Evolutionary conservation across 2,888 invertebrate genomes (phyloP).

Genomic region (Chaetogeoica ovagalla): DNA sequence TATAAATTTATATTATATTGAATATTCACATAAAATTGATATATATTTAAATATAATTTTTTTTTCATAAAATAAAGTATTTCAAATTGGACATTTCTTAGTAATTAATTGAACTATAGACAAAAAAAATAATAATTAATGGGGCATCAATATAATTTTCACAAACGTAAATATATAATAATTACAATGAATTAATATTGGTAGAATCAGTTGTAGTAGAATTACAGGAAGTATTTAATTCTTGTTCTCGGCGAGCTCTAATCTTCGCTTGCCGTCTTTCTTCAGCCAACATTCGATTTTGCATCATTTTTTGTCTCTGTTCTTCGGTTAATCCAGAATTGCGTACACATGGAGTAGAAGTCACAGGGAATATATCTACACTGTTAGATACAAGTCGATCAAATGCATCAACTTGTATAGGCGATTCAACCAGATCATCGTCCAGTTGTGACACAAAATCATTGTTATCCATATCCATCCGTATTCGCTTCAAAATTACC

Average conservation of each 20-base stretch:
- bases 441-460: conserved; percentile 60
- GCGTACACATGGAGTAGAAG: conserved; percentile 16
- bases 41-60: too few relatives aligned
- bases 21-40: too few relatives aligned
- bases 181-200: background rate
- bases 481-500: conserved; percentile 64
- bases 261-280: conserved; percentile 67
- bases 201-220: background rate
- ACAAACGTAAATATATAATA: background rate
- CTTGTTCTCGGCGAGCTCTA: conserved; percentile 58
- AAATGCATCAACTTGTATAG: conserved; percentile 54
- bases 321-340: conserved; percentile 63
- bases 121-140: background rate
- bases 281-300: conserved; percentile 69
- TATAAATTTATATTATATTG: background rate
- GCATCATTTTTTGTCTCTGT: conserved; percentile 70
- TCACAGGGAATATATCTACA: conserved; percentile 39
- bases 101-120: background rate
- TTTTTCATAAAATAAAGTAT: too few relatives aligned
- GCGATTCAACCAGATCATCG: conserved; percentile 61
- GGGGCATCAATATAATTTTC: background rate
- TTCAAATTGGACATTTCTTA: background rate
- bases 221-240: background rate
- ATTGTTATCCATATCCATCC: conserved; percentile 65
- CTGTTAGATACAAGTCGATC: conserved; percentile 52